A percentile compares a stretch with the other conserved stretches of the same genome.
These are phyloP conservation scores for Donacobius atricapilla DNA, from an alignment of 2,113 vertebrate species.

Conservation along the genomic window DNA sequence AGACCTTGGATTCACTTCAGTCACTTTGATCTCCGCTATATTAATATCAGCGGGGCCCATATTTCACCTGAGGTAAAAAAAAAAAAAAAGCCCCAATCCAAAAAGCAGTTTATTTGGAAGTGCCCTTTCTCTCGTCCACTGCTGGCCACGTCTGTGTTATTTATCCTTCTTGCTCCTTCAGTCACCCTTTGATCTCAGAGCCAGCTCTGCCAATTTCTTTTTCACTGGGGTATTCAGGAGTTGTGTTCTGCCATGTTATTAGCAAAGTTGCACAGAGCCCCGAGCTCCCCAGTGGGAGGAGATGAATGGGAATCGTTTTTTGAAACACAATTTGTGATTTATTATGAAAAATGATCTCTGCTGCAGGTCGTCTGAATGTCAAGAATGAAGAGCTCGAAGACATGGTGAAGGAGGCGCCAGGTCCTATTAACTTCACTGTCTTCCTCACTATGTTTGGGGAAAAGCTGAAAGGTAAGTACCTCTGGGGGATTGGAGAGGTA, in stretches of 20 bases:
- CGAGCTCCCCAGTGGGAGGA: slow-evolving; percentile 45
- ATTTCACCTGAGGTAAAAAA: background rate
- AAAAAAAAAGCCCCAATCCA: background rate
- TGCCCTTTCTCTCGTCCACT: background rate
- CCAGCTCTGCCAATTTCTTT: slow-evolving; percentile 24
- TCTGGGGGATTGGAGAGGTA: slow-evolving; percentile 55
- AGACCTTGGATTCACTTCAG: slow-evolving; percentile 22
- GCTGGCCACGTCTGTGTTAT: background rate
- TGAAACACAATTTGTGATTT: slow-evolving; percentile 53
- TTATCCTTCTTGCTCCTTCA: background rate
- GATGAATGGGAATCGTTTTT: slow-evolving; percentile 43
- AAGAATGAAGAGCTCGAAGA: slow-evolving; percentile 88
- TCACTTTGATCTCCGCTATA: background rate
- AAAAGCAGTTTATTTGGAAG: background rate
- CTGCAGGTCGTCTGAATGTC: slow-evolving; percentile 84
- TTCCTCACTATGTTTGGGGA: slow-evolving; percentile 91
- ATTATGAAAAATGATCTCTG: slow-evolving; percentile 49
- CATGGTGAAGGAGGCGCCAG: slow-evolving; percentile 87
- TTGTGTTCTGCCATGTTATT: slow-evolving; percentile 39
- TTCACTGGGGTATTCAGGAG: background rate
- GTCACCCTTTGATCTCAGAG: slow-evolving; percentile 46
- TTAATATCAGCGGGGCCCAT: background rate
- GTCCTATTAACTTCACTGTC: slow-evolving; percentile 89
- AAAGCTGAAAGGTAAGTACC: slow-evolving; percentile 87
- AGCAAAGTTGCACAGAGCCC: slow-evolving; percentile 38